Evolutionary conservation across 30 jellyfish, hydroid and myxozoan species (phyloP).

Genomic region (Sanderia malayensis): DNA sequence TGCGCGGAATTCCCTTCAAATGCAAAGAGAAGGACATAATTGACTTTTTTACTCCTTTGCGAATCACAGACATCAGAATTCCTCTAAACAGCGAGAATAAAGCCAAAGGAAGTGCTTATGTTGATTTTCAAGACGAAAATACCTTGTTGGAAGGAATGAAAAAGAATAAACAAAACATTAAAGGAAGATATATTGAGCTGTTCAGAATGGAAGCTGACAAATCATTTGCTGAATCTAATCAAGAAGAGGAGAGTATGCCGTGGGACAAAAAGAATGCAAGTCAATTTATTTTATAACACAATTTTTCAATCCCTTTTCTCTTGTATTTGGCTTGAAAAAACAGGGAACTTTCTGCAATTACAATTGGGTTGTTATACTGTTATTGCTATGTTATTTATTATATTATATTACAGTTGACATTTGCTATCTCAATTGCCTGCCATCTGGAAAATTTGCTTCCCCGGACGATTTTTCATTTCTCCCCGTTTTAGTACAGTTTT

Average conservation of each 20-base stretch:
- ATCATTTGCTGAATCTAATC: conserved; percentile 5
- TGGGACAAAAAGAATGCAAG: conserved; percentile 79
- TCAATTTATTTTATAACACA: no score
- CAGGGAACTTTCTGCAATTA: no score
- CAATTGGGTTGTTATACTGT: no score
- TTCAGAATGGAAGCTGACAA: conserved; percentile 43
- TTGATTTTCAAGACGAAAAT: conserved; percentile 64
- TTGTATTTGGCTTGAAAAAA: no score
- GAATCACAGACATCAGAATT: conserved; percentile 75
- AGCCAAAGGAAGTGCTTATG: conserved; percentile 93
- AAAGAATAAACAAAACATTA: conserved; percentile 46
- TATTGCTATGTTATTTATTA: no score
- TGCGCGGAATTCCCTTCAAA: conserved; percentile 89
- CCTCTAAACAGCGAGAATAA: conserved; percentile 64
- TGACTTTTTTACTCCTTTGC: conserved; percentile 68
- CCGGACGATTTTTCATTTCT: no score
- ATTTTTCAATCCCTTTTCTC: no score
- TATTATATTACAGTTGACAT: no score
- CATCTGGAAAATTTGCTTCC: no score
- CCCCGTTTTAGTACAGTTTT: no score
- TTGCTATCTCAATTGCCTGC: no score
- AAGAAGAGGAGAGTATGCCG: conserved; percentile 1
- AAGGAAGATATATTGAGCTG: conserved; percentile 80
- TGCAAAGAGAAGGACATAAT: conserved; percentile 81
- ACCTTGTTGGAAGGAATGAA: conserved; percentile 67